Percentiles rank a stretch among this genome's conserved stretches.
These are phyloP conservation scores for Chrysolina haemoptera DNA, from an alignment of 2,888 invertebrate genomes.

Conservation along the genomic window DNA sequence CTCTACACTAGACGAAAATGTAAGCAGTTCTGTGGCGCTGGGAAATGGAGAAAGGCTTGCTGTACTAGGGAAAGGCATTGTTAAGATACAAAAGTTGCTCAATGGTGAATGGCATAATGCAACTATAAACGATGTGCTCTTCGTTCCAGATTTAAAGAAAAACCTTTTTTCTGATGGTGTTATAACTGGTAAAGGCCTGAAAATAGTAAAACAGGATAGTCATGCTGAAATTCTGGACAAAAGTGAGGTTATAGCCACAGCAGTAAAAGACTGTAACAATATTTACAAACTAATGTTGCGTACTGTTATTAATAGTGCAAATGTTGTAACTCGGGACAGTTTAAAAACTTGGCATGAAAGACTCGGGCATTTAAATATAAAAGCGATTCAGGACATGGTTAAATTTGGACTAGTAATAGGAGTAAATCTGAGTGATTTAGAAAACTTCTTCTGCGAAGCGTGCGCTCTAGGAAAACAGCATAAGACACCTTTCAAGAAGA, in stretches of 20 bases:
- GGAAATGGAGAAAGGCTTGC: conserved; percentile 50
- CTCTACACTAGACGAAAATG: conserved; percentile 30
- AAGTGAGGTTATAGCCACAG: not conserved
- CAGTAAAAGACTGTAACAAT: too few species aligned
- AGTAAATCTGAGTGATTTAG: not conserved
- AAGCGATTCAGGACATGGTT: not conserved
- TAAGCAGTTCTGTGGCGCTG: conserved; percentile 39
- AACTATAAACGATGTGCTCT: conserved; percentile 53
- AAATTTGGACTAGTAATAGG: not conserved
- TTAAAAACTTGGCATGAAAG: not conserved
- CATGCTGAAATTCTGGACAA: not conserved
- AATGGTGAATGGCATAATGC: conserved; percentile 53
- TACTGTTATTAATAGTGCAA: too few species aligned
- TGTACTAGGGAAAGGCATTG: conserved; percentile 53
- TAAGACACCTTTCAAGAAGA: too few species aligned
- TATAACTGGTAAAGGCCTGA: conserved; percentile 54
- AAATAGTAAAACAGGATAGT: conserved; percentile 33
- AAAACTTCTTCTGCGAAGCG: too few species aligned
- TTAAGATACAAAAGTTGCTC: conserved; percentile 50
- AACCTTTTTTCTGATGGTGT: conserved; percentile 63
- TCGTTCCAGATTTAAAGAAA: conserved; percentile 59
- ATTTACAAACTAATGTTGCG: too few species aligned
- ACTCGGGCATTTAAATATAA: not conserved
- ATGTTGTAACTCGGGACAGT: not conserved
- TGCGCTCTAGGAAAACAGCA: too few species aligned